phyloP scores from a whole-genome alignment of 2,888 invertebrate genomes.

The Trachelus stipa region DNA sequence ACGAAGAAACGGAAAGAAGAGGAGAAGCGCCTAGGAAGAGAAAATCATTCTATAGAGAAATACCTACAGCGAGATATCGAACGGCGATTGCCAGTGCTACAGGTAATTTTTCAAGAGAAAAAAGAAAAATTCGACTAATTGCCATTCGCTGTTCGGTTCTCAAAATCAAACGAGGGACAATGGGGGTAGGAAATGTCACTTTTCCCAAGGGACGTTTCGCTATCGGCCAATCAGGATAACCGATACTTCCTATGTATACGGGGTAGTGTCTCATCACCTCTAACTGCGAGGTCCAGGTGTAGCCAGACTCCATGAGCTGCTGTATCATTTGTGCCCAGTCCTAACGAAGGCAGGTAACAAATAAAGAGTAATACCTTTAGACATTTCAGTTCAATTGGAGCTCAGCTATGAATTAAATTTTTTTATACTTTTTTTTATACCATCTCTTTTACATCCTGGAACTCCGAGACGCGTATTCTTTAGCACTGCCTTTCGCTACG shows the following conservation, averaged over 20 bases:
- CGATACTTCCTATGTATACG: slow-evolving; percentile 22
- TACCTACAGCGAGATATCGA: too few relatives aligned
- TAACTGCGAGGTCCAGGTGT: slow-evolving; percentile 83
- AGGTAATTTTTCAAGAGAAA: slow-evolving; percentile 3
- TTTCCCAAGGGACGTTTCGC: too few relatives aligned
- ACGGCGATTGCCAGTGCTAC: slow-evolving; percentile 9
- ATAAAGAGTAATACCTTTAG: slow-evolving; percentile 53
- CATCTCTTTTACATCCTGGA: too few relatives aligned
- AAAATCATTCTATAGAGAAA: too few relatives aligned
- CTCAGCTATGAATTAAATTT: too few relatives aligned
- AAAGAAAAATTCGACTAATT: slow-evolving; percentile 10
- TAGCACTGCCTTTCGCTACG: too few relatives aligned
- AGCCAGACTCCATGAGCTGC: slow-evolving; percentile 86
- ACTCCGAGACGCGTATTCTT: too few relatives aligned
- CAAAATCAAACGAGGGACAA: slow-evolving; percentile 21
- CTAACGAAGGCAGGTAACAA: slow-evolving; percentile 69
- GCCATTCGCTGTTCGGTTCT: slow-evolving; percentile 17
- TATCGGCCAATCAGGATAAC: too few relatives aligned
- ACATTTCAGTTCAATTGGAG: slow-evolving; percentile 10
- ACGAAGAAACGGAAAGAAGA: too few relatives aligned
- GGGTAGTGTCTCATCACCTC: slow-evolving; percentile 72
- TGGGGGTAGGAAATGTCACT: too few relatives aligned
- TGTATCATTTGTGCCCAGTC: slow-evolving; percentile 89
- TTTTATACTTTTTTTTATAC: too few relatives aligned
- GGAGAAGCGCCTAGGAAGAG: too few relatives aligned